Percentiles rank a stretch among this genome's conserved stretches.
Evolutionary conservation across 2,797 vertebrate species (phyloP).

Genomic region (Anguilla pacifica): DNA sequence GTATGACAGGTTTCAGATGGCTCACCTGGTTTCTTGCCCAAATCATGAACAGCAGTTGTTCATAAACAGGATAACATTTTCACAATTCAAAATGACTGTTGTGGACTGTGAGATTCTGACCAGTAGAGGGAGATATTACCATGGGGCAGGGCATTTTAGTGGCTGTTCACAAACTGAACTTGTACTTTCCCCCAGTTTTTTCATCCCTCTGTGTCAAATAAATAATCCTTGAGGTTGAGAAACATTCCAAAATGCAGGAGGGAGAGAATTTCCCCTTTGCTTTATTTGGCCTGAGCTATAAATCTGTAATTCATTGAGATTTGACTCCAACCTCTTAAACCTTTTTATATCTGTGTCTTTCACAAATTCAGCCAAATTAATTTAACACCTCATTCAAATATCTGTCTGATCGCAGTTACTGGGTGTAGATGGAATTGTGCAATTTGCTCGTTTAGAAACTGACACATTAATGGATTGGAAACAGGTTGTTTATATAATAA

Average conservation of each 20-base stretch:
- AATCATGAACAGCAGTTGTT: neutral
- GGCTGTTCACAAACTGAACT: neutral
- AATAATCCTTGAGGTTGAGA: constrained; percentile 11
- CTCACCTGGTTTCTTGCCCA: neutral
- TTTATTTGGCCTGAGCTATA: neutral
- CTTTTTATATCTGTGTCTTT: constrained; percentile 22
- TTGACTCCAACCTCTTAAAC: constrained; percentile 24
- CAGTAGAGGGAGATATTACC: constrained; percentile 25
- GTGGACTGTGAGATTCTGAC: neutral
- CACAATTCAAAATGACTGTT: neutral
- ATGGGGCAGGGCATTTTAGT: neutral
- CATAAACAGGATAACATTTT: neutral
- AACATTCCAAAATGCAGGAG: constrained; percentile 1
- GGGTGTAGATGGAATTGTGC: constrained; percentile 17
- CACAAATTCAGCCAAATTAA: constrained; percentile 24
- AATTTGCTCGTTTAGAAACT: constrained; percentile 26
- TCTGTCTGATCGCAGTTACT: neutral
- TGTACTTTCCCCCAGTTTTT: neutral
- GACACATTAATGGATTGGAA: constrained; percentile 20
- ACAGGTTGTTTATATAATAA: neutral
- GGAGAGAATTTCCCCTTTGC: neutral
- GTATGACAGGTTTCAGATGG: neutral
- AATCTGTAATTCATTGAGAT: constrained; percentile 24
- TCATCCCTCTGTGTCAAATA: constrained; percentile 17
- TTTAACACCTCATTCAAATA: constrained; percentile 29